Conservation (phyloP, 2,797 vertebrate genomes). For the Anomalospiza imberbis region DNA sequence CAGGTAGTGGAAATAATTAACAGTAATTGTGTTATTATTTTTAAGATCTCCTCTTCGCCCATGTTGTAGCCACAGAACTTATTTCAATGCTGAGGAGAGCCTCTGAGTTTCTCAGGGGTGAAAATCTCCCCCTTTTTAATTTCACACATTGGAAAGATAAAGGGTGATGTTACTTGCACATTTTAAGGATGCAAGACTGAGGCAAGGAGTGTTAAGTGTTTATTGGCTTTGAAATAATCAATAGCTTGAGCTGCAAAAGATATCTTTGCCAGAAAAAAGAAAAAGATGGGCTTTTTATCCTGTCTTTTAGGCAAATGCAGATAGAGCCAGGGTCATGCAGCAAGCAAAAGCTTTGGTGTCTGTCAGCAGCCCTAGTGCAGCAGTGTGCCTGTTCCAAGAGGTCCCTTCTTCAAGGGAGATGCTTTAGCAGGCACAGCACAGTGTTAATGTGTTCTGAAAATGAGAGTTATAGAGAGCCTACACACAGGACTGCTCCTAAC, state of each 20-base stretch:
- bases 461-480: not conserved
- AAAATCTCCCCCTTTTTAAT: not conserved
- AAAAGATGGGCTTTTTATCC: not conserved
- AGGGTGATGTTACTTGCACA: not conserved
- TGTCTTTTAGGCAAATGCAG: not conserved
- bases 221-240: not conserved
- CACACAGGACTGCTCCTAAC: not conserved
- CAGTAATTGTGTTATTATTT: rapidly evolving
- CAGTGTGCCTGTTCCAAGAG: not conserved
- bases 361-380: not conserved
- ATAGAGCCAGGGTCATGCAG: not conserved
- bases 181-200: not conserved
- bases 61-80: not conserved
- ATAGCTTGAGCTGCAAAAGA: not conserved
- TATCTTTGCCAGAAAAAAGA: not conserved
- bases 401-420: not conserved
- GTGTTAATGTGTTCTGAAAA: not conserved
- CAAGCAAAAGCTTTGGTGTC: not conserved
- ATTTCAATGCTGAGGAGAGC: not conserved
- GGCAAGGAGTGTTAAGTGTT: not conserved
- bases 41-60: not conserved
- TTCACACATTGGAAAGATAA: not conserved
- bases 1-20: not conserved
- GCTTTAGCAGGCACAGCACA: not conserved
- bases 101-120: not conserved